Base-by-base conservation (phyloP, 1,140 invertebrate species). In the Apocrypta bakeri region DNA sequence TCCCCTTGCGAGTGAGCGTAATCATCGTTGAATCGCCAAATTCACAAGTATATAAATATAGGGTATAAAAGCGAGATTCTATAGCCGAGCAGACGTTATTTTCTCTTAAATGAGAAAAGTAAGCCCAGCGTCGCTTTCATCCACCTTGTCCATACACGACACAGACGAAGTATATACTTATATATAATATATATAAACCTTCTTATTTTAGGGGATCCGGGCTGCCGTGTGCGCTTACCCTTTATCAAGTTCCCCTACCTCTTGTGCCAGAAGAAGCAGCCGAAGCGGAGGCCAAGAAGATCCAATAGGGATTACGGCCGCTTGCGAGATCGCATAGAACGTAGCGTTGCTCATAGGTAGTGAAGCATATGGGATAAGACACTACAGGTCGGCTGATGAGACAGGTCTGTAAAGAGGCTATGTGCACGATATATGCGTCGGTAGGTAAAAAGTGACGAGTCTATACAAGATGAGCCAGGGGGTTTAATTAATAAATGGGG, bases 361-460 rank as follows among this genome's bases (percentile, higher is more conserved):
- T 48, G 42, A 37, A 33, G 27, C 77, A 56, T 71, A 63, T 61
- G 61, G 71, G 79, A 73, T 40, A 81, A 42, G 25, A 64, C 79
- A 25, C 33, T 1, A 21, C 48, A 21, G 4, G 4, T 42, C 40
- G 40, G 6, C 40, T 7, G 11, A 1, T 9, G 31, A 82, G 66
- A 73, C 31, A 48, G 31, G 80, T 29, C 79, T 77, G 33, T 74
- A 85, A 82, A 86, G 72, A 84, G 14, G 17, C 48, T 14, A 42
- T 42, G 73, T 33, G 27, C 25, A 12, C 6, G 7, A 33, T 24
- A 31, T 24, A 27, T 14, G 17, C 6, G 27, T 27, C 17, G 48
- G 25, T n/a, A 33, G 27, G 27, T 66, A 63, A 61, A 75, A 63
- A 33, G 4, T 31, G 56, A 56, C 6, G 11, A 25, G 29, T 29